Evolutionary conservation across 2,888 invertebrate species (phyloP), one percentile per base, ranked within the genome.

Genomic region (Pocota personata): DNA sequence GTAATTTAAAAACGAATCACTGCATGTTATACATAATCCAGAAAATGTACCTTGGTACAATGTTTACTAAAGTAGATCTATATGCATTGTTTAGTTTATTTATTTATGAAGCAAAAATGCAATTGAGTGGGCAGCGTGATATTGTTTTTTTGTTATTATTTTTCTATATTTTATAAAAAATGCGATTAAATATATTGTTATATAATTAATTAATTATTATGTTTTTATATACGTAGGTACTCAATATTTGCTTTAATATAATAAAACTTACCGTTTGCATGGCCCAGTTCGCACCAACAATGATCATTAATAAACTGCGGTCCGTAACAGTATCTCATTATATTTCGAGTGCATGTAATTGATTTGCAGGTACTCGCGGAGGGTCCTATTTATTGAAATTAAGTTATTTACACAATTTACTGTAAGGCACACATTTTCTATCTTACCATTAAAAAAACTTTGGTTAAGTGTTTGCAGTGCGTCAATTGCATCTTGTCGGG

Each of bases 211-310:
- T 14, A 40, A 40, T 40, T 40, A 40, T 40, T 6, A 14, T 40
- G 6, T 40, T 1, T 4, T 6, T 40, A 14, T 14, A 40, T 14
- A 14, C 40, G 5, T 37, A 8, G 24, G 24, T 24, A 24, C 24
- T 24, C 4, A 24, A 24, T 24, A 24, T 8, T 10, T 8, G 2
- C 8, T 8, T 6, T 40, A 10, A 30, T 24, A 16, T 32, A 1
- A 24, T 58, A 35, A 0, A 5, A 89, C 90, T 91, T 88, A 92
- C 92, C 92, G 82, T 91, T 90, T 16, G 89, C 88, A 79, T 92
- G 92, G 27, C 91, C 90, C 87, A 91, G 89, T 84, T 92, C 93
- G 87, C 92, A 92, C 90, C 91, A 92, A 84, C 92, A 92, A 87
- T 92, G 92, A 89, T 92, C 92, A 67, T 92, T 92, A 16, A 93